Evolutionary conservation across 2,797 vertebrate species (phyloP).

Genomic region (Chromobotia macracanthus): DNA sequence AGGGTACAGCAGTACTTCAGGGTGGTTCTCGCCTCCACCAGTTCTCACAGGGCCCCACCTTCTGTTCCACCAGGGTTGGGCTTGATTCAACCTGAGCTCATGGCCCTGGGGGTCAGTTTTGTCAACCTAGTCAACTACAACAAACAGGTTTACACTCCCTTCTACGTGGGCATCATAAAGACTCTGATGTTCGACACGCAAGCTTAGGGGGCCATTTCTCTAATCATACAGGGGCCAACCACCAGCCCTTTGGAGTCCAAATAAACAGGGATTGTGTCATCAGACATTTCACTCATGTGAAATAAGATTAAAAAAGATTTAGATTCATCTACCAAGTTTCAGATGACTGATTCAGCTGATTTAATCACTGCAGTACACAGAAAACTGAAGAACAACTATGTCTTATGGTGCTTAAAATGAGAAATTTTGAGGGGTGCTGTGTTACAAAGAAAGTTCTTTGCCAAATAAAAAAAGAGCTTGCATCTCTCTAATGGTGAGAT

Average conservation of each 20-base stretch:
- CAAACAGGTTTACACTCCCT: constrained; percentile 89
- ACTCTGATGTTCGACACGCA: constrained; percentile 82
- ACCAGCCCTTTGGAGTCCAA: constrained; percentile 27
- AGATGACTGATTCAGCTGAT: background rate
- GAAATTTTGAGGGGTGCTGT: background rate
- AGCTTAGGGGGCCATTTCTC: constrained; percentile 3
- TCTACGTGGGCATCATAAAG: constrained; percentile 88
- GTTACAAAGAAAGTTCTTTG: background rate
- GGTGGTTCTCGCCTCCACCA: constrained; percentile 77
- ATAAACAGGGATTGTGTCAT: background rate
- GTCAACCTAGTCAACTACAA: constrained; percentile 88
- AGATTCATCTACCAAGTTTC: background rate
- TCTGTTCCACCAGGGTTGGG: constrained; percentile 83
- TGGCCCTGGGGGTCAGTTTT: constrained; percentile 80
- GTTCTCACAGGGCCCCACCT: constrained; percentile 75
- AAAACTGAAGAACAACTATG: constrained; percentile 17
- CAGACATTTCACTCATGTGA: constrained; percentile 5
- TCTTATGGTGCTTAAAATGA: constrained; percentile 3
- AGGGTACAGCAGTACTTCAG: constrained; percentile 85
- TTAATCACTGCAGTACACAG: background rate
- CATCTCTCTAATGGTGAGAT: background rate
- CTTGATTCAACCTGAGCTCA: constrained; percentile 83
- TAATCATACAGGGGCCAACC: constrained; percentile 1
- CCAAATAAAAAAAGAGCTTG: background rate
- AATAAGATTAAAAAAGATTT: background rate